A percentile compares a stretch with the other conserved stretches of the same genome.
Evolutionary conservation across 2,113 vertebrate genomes (phyloP).

Genomic region (Ceyx margarethae): DNA sequence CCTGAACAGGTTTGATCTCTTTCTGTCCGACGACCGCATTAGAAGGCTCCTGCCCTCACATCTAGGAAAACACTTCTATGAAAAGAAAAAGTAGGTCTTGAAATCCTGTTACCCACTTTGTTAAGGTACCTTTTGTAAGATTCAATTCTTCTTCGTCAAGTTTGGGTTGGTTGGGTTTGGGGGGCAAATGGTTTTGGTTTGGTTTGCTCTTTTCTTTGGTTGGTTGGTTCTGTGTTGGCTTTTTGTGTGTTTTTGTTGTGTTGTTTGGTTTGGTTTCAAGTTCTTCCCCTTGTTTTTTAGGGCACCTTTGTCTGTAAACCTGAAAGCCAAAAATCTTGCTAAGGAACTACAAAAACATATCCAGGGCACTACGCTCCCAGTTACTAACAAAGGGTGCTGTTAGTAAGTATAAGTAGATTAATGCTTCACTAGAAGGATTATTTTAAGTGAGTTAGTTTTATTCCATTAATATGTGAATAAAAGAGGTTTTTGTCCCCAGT

Average conservation of each 20-base stretch:
- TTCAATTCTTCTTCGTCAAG: background rate
- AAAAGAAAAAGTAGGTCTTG: slow-evolving; percentile 80
- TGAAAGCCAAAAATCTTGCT: slow-evolving; percentile 79
- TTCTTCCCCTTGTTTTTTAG: slow-evolving; percentile 44
- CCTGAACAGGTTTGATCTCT: slow-evolving; percentile 82
- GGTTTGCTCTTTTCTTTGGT: background rate
- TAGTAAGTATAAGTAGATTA: slow-evolving; percentile 75
- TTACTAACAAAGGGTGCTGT: slow-evolving; percentile 86
- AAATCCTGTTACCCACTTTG: background rate
- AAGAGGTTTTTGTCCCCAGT: background rate
- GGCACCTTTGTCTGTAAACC: slow-evolving; percentile 79
- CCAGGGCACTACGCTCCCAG: slow-evolving; percentile 78
- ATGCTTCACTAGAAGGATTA: background rate
- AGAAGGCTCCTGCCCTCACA: slow-evolving; percentile 83
- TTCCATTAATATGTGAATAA: background rate
- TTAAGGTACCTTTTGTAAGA: background rate
- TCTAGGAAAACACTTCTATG: slow-evolving; percentile 88
- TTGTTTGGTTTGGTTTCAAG: background rate
- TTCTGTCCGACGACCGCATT: slow-evolving; percentile 85
- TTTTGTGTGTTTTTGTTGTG: too few species aligned
- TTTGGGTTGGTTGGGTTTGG: background rate
- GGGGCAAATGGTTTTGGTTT: background rate
- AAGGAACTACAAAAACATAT: slow-evolving; percentile 76
- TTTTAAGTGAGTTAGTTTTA: background rate
- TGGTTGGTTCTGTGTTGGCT: background rate